Evolutionary conservation across 2,888 invertebrate genomes (phyloP), one percentile per base, ranked within the genome.

Genomic region (Leptopterna dolabrata): DNA sequence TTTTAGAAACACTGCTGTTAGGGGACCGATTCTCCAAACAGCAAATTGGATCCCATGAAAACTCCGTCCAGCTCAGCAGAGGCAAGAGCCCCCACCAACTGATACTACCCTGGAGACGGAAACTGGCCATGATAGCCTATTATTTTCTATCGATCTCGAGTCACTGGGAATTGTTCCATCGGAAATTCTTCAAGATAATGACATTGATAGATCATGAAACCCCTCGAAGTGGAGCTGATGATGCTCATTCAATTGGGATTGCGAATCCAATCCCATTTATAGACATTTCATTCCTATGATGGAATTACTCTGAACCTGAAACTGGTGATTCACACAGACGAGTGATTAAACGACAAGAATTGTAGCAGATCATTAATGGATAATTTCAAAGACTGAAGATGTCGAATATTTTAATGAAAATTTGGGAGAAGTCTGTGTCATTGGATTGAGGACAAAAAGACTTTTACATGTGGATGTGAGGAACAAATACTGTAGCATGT

Each of bases 401-500:
- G n/a, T n/a, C n/a, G n/a, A n/a, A n/a, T n/a, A n/a, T n/a, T n/a
- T n/a, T n/a, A n/a, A n/a, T n/a, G n/a, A n/a, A n/a, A n/a, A n/a
- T n/a, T 76, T 30, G 13, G 76, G 76, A 13, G 51, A 51, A 0
- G 81, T 55, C 16, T 81, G 81, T 27, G 81, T 81, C 0, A 81
- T 81, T 6, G 81, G 81, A 13, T 6, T 51, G 1, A 4, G 81
- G 14, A 81, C 81, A 0, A 81, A 81, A 19, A 81, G 55, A 19
- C 13, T 81, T 16, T 55, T 81, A 2, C 81, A 81, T 19, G 4
- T 81, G 4, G 81, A 81, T 3, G 81, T 81, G 55, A 0, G 81
- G 4, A 81, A 81, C 19, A 81, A 81, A 29, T 81, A 81, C 29
- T 81, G 81, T 19, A 51, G 55, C 16, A 81, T 51, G 55, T 81